Conservation (phyloP, 2,113 vertebrate genomes). For the Chaetodon trifascialis region DNA sequence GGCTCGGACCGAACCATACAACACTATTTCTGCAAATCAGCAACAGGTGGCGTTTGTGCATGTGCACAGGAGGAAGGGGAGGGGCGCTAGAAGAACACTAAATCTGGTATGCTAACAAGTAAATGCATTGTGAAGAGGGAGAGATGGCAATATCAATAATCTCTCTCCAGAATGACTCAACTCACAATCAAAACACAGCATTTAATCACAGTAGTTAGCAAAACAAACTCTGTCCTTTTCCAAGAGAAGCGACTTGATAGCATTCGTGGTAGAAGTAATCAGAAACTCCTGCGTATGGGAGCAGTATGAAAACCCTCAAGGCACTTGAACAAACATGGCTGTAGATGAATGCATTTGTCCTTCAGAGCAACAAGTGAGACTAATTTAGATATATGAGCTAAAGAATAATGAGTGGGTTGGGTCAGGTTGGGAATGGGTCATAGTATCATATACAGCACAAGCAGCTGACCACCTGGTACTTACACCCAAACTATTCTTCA, state of each 20-base stretch:
- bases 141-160: too few relatives aligned
- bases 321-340: background rate
- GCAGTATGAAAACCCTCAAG: background rate
- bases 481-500: constrained; percentile 53
- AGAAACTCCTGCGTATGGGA: background rate
- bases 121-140: too few relatives aligned
- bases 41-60: too few relatives aligned
- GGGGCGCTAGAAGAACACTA: too few relatives aligned
- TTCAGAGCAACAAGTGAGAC: background rate
- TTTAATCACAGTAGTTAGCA: background rate
- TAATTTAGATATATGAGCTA: constrained; percentile 10
- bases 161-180: too few relatives aligned
- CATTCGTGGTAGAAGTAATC: background rate
- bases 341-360: background rate
- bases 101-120: too few relatives aligned
- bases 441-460: constrained; percentile 66
- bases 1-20: too few relatives aligned
- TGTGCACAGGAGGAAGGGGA: too few relatives aligned
- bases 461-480: constrained; percentile 78
- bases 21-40: too few relatives aligned
- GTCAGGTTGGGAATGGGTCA: background rate
- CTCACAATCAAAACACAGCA: background rate
- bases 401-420: background rate
- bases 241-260: background rate
- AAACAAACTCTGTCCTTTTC: background rate